Evolutionary conservation across 2,888 invertebrate genomes (phyloP).

Genomic region (Sialis fuliginosa): DNA sequence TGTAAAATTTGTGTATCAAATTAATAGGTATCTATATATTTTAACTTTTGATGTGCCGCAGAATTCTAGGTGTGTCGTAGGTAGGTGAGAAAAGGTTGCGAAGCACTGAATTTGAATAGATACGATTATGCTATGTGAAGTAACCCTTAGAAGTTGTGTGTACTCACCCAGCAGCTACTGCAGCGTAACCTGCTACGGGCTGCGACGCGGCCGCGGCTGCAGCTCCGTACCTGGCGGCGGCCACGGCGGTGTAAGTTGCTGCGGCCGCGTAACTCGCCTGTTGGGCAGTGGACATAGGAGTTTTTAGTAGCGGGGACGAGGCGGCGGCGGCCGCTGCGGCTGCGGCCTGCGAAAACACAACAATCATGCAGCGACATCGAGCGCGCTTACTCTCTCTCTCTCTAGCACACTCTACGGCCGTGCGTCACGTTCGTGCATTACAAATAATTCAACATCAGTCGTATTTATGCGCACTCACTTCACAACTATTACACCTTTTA

Average conservation of each 20-base stretch:
- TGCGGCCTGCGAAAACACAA: slow-evolving; percentile 28
- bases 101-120: no score
- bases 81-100: background rate
- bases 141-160: background rate
- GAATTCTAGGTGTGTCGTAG: no score
- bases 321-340: slow-evolving; percentile 41
- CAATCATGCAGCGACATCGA: slow-evolving; percentile 13
- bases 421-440: background rate
- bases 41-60: no score
- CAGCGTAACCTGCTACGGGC: slow-evolving; percentile 55
- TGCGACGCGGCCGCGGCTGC: slow-evolving; percentile 46
- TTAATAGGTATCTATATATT: no score
- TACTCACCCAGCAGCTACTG: slow-evolving; percentile 50
- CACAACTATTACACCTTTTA: no score
- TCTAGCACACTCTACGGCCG: background rate
- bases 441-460: background rate
- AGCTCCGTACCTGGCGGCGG: slow-evolving; percentile 65
- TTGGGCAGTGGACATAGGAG: slow-evolving; percentile 67
- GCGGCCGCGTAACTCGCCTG: slow-evolving; percentile 79
- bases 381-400: no score
- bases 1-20: no score
- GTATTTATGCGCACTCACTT: no score
- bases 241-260: slow-evolving; percentile 72
- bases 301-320: slow-evolving; percentile 64
- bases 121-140: background rate